These are phyloP conservation scores for Plagodis pulveraria DNA, from an alignment of 2,888 invertebrate species.

Conservation along the genomic window DNA sequence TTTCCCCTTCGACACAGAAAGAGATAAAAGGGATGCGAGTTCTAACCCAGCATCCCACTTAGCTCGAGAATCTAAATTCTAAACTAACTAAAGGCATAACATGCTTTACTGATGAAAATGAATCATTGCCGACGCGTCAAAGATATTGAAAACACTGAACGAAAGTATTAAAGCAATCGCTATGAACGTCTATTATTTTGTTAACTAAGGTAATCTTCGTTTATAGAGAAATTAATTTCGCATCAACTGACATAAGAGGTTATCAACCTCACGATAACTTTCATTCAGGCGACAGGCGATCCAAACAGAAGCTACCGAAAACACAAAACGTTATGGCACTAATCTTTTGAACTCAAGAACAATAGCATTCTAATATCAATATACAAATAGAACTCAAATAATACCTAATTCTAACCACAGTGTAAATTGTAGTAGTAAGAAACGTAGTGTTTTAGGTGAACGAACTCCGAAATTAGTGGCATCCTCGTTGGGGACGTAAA, in stretches of 20 bases:
- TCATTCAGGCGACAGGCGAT: slow-evolving; percentile 24
- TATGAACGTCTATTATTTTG: too few relatives aligned
- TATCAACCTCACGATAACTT: slow-evolving; percentile 18
- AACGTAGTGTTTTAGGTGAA: slow-evolving; percentile 45
- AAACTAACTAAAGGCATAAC: too few relatives aligned
- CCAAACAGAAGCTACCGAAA: slow-evolving; percentile 25
- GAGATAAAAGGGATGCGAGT: too few relatives aligned
- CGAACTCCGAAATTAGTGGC: slow-evolving; percentile 55
- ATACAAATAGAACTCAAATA: slow-evolving; percentile 19
- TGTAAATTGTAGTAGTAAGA: slow-evolving; percentile 31
- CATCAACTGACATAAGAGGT: slow-evolving; percentile 12
- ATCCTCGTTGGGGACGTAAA: slow-evolving; percentile 53
- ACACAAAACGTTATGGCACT: slow-evolving; percentile 21
- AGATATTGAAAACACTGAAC: too few relatives aligned
- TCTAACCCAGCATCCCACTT: too few relatives aligned
- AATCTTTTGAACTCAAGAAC: slow-evolving; percentile 6
- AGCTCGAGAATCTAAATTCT: too few relatives aligned
- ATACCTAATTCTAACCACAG: neutral
- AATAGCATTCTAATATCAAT: slow-evolving; percentile 1
- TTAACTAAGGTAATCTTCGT: too few relatives aligned
- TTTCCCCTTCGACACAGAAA: too few relatives aligned
- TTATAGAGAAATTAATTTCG: neutral
- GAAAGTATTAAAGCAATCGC: too few relatives aligned
- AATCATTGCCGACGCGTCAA: too few relatives aligned
- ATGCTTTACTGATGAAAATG: too few relatives aligned